Percentiles rank a stretch among this genome's conserved stretches.
These are phyloP conservation scores for Galeruca laticollis DNA, from an alignment of 2,888 invertebrate genomes.

Conservation along the genomic window DNA sequence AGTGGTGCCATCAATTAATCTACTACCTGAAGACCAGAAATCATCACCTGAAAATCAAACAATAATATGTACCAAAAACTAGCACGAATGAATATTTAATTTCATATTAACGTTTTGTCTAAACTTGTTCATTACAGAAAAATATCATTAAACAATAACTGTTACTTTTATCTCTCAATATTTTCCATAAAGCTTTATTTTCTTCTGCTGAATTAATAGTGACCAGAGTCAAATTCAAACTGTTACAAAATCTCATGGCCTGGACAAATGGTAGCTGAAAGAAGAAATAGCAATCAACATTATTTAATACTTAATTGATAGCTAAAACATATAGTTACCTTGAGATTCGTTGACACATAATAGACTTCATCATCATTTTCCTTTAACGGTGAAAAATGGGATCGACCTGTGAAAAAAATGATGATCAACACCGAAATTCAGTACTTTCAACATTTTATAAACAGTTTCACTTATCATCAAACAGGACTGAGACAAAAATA, in stretches of 20 bases:
- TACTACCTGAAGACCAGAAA: conserved; percentile 38
- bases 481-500: too few species aligned
- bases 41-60: conserved; percentile 29
- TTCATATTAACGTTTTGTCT: too few species aligned
- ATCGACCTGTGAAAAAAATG: not conserved
- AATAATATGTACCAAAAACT: too few species aligned
- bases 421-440: too few species aligned
- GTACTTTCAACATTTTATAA: too few species aligned
- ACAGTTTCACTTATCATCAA: too few species aligned
- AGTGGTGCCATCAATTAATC: conserved; percentile 29
- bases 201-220: conserved; percentile 28
- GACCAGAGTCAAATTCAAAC: conserved; percentile 35
- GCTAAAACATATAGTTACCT: too few species aligned
- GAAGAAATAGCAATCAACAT: too few species aligned
- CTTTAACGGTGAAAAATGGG: conserved; percentile 15
- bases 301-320: too few species aligned
- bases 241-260: conserved; percentile 35
- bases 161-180: conserved; percentile 31
- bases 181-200: conserved; percentile 33
- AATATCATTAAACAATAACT: too few species aligned
- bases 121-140: too few species aligned
- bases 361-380: conserved; percentile 25
- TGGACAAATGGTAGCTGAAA: conserved; percentile 34
- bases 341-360: conserved; percentile 28
- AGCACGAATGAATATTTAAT: too few species aligned